Evolutionary conservation across 2,113 vertebrate genomes (phyloP), one percentile per base, ranked within the genome.

Genomic region (Phoenicopterus ruber): DNA sequence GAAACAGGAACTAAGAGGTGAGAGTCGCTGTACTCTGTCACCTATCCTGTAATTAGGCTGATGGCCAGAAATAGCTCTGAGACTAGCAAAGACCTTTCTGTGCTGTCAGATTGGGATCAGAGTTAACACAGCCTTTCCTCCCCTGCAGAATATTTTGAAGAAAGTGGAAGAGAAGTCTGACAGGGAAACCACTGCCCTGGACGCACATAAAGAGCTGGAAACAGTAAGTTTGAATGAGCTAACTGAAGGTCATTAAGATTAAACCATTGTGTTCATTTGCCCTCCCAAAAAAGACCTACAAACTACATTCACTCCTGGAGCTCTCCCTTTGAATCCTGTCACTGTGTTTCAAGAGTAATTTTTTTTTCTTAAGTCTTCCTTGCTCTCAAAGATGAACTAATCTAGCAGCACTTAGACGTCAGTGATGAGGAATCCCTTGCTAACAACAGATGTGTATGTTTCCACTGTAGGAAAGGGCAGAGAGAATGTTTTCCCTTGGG

Each of bases 171-270:
- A 99, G 90, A 97, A 98, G 61, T 99, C 99, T 7, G 98, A 99
- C 73, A 98, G 98, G 3, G 99, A 99, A 87, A 86, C 88, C 62
- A 99, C 98, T 3, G 99, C 99, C 17, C 97, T 99, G 88, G 99
- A 99, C 2, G 99, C 99, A 61, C 99, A 99, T 96, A 98, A 98
- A 76, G 98, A 99, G 70, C 98, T 99, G 95, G 99, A 99, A 95
- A 98, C 98, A 97, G 99, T 99, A 98, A 97, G 97, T 92, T 61
- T 71, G 40, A 69, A 65, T 40, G 31, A 80, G 24, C 34, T 73
- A 84, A 63, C 3, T 25, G 44, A 82, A 89, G 8, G 14, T 31
- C 9, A 34, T 61, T 62, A 50, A 81, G 6, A 58, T 77, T 72
- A 69, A 87, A 65, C 36, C 29, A 50, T 26, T 1, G 0, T 63